Evolutionary conservation across 2,888 invertebrate species (phyloP), one percentile per base, ranked within the genome.

Genomic region (Phrixothrix hirtus): DNA sequence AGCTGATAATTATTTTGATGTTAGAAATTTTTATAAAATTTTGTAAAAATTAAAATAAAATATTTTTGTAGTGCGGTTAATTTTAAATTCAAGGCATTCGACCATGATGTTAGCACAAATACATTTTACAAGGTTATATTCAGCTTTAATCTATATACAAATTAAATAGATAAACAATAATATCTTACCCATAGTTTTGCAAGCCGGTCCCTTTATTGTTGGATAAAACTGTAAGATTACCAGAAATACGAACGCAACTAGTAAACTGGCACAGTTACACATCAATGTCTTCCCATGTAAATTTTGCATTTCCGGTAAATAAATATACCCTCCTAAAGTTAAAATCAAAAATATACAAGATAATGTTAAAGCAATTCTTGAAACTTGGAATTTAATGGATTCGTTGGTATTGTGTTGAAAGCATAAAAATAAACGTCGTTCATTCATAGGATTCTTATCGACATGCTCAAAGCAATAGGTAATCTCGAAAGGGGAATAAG

Each of bases 211-310:
- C 9, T 37, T 16, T 1, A 50, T 17, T 5, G 7, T 16, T 9
- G 50, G 50, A 37, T 50, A 34, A 14, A 55, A 55, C 12, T 55
- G 55, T 13, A 50, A 16, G 1, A 37, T 14, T 3, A 30, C 46
- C 21, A 88, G 79, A 59, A 83, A 83, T 37, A 79, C 66, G 70
- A 81, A 88, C 1, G 85, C 86, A n/a, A 82, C 64, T 51, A 87
- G 77, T 66, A 88, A 80, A 69, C 83, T 83, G 56, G 78, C 75
- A 25, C 86, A 83, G 62, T 89, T 83, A 63, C 86, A 86, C 74
- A 88, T 86, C 34, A 89, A 77, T 9, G 86, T 88, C 65, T 84
- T 83, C 0, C 89, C 89, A 54, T 89, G 88, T 11, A 89, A 77
- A 75, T 89, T 89, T 48, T 83, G 81, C 45, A 88, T 76, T 57